Percentiles rank a stretch among this genome's conserved stretches.
Conservation (phyloP, 1,140 invertebrate species). For the Agrilus planipennis region DNA sequence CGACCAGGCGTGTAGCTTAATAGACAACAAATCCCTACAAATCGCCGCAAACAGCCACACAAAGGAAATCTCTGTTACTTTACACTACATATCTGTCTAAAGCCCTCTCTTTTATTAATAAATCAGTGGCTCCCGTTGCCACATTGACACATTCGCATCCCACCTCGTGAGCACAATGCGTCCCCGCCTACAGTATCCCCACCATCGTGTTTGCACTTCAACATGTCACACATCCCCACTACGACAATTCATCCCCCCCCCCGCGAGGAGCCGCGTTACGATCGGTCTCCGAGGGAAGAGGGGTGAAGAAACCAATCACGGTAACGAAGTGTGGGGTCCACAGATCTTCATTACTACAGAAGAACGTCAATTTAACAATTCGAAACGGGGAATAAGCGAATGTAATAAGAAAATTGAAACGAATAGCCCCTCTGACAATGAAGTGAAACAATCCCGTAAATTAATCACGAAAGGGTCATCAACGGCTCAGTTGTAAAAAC, state of each 20-base stretch:
- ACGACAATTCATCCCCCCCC: conserved; percentile 1
- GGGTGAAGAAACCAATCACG: conserved; percentile 26
- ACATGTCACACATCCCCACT: conserved; percentile 1
- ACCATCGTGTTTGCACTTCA: conserved; percentile 1
- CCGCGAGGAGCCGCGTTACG: neutral
- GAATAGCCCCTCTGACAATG: neutral
- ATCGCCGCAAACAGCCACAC: conserved; percentile 4
- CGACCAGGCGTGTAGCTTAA: no score
- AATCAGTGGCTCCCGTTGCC: conserved; percentile 17
- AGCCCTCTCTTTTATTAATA: conserved; percentile 12
- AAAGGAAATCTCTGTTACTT: neutral
- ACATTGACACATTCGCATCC: conserved; percentile 19
- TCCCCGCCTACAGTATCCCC: conserved; percentile 2
- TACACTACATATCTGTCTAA: no score
- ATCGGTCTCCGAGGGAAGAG: no score
- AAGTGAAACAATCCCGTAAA: neutral
- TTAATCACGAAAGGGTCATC: no score
- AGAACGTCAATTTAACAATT: conserved; percentile 29
- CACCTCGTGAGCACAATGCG: conserved; percentile 4
- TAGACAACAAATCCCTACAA: conserved; percentile 8
- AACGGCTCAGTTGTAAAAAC: conserved; percentile 9
- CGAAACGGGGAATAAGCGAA: conserved; percentile 13
- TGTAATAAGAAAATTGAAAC: neutral
- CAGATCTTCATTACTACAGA: conserved; percentile 31
- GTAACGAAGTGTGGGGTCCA: conserved; percentile 32